A percentile compares a stretch with the other conserved stretches of the same genome.
Evolutionary conservation across 2,797 vertebrate genomes (phyloP).

Genomic region (Rhinoraja longicauda): DNA sequence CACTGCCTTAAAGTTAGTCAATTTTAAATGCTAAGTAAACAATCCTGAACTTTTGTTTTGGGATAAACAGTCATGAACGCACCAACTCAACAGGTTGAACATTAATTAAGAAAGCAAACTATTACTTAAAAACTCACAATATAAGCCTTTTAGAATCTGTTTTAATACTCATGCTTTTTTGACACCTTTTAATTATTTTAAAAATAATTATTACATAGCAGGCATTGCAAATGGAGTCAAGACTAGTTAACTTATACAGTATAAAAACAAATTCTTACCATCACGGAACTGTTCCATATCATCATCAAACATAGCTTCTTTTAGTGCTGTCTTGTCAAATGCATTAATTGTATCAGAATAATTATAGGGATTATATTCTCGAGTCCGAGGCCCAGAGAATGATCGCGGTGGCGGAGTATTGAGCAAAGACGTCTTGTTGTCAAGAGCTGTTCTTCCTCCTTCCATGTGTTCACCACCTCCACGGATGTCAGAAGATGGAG

Average conservation of each 20-base stretch:
- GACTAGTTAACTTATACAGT: neutral
- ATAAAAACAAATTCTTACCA: conserved; percentile 65
- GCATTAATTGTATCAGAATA: conserved; percentile 80
- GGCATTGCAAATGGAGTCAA: neutral
- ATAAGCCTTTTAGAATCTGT: neutral
- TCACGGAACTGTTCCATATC: conserved; percentile 95
- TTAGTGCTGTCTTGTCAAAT: conserved; percentile 90
- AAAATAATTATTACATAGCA: neutral
- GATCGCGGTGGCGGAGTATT: conserved; percentile 87
- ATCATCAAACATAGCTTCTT: conserved; percentile 93
- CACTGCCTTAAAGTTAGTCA: neutral
- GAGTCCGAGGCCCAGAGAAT: conserved; percentile 75
- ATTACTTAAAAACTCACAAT: neutral
- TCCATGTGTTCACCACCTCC: conserved; percentile 74
- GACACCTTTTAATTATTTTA: neutral
- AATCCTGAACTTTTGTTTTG: neutral
- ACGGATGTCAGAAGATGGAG: conserved; percentile 71
- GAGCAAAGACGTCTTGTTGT: conserved; percentile 94
- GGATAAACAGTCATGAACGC: neutral
- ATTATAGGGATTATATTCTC: conserved; percentile 84
- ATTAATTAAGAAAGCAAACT: neutral
- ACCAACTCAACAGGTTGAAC: neutral
- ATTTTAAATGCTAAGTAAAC: neutral
- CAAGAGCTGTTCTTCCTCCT: conserved; percentile 82
- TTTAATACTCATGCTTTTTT: neutral